phyloP scores from a whole-genome alignment of 2,797 vertebrate genomes.

The Sebastes vulpes region DNA sequence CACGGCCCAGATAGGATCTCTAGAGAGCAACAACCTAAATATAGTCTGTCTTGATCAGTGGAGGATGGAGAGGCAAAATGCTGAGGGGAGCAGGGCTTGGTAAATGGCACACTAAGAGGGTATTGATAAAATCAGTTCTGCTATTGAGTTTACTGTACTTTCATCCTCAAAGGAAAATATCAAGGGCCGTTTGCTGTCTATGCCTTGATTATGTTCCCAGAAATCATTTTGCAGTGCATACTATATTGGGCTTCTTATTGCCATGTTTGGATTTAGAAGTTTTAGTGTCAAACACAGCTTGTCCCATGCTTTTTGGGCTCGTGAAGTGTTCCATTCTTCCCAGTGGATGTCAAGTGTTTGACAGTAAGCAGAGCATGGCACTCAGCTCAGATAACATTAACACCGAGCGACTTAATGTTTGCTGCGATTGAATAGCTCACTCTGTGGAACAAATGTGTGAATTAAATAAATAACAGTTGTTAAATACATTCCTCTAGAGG shows the following conservation, averaged over 20 bases:
- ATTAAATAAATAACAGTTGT: not conserved
- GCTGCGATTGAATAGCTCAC: not conserved
- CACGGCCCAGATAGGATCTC: slow-evolving; percentile 42
- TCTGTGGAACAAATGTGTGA: not conserved
- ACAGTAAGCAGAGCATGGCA: slow-evolving; percentile 1
- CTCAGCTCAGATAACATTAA: not conserved
- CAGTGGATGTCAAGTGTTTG: not conserved
- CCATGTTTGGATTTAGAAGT: not conserved
- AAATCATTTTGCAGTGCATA: not conserved
- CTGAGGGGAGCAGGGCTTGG: slow-evolving; percentile 20
- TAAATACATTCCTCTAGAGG: not conserved
- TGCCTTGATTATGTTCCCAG: not conserved
- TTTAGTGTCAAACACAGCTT: not conserved
- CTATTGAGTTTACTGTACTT: slow-evolving; percentile 16
- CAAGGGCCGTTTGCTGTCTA: not conserved
- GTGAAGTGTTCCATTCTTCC: not conserved
- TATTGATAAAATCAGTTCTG: slow-evolving; percentile 41
- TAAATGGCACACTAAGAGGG: slow-evolving; percentile 24
- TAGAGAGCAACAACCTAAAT: slow-evolving; percentile 51
- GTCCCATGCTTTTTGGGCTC: not conserved
- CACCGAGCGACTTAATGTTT: not conserved
- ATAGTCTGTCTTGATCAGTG: slow-evolving; percentile 56
- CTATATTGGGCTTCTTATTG: not conserved
- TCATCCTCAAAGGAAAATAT: slow-evolving; percentile 31
- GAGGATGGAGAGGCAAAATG: slow-evolving; percentile 25